phyloP scores from a whole-genome alignment of 1,140 invertebrate species.

The Goniozus legneri region DNA sequence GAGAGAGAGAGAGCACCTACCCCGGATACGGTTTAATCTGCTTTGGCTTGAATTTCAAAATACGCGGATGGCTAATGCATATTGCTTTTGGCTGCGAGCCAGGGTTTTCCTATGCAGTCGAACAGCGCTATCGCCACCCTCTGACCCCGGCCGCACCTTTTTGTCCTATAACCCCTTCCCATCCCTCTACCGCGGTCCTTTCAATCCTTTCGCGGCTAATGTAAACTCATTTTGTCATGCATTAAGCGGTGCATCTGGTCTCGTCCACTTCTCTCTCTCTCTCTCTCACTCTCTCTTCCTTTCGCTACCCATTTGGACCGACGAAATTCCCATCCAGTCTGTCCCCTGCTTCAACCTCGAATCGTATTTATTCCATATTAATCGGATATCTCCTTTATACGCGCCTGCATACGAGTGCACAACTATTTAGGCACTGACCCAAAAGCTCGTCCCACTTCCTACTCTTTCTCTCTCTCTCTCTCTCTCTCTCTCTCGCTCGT shows the following conservation, averaged over 20 bases:
- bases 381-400: slow-evolving; percentile 27
- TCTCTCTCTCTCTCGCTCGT: too few relatives aligned
- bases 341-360: slow-evolving; percentile 12
- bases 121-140: slow-evolving; percentile 4
- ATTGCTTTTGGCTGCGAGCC: slow-evolving; percentile 39
- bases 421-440: not conserved
- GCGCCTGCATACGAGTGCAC: slow-evolving; percentile 13
- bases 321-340: too few relatives aligned
- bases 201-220: slow-evolving; percentile 23
- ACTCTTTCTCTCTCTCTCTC: too few relatives aligned
- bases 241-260: slow-evolving; percentile 19
- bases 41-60: slow-evolving; percentile 41
- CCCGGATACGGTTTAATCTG: slow-evolving; percentile 28
- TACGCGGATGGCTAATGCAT: slow-evolving; percentile 42
- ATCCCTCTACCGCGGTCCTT: slow-evolving; percentile 2
- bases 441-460: too few relatives aligned
- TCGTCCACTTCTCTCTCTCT: slow-evolving; percentile 9
- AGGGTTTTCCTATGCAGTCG: slow-evolving; percentile 31
- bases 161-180: slow-evolving; percentile 8
- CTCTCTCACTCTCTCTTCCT: slow-evolving; percentile 16
- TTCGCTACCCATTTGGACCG: slow-evolving; percentile 15
- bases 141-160: slow-evolving; percentile 1
- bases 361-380: slow-evolving; percentile 35
- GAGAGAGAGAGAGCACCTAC: too few relatives aligned
- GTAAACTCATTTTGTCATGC: slow-evolving; percentile 43